Evolutionary conservation across 2,113 vertebrate species (phyloP), one percentile per base, ranked within the genome.

Genomic region (Cynopterus brachyotis): DNA sequence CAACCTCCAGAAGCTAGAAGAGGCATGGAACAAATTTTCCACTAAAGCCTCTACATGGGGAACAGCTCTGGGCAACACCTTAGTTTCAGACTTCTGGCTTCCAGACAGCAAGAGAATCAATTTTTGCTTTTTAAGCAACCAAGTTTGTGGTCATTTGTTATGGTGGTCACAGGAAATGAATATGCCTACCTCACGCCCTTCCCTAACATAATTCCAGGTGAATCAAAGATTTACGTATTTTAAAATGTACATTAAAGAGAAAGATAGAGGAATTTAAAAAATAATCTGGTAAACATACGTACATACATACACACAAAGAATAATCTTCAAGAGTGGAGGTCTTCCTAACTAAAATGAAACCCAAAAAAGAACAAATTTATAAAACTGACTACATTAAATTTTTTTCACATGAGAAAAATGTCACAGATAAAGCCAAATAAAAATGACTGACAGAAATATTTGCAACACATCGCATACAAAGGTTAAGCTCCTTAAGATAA

Each of bases 401-500:
- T 69, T 86, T 70, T 79, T 69, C 30, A 57, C 35, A 32, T 57
- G 35, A 19, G n/a, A 55, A 85, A 89, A 90, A 62, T 60, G 20
- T 10, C 22, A 90, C 35, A 45, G 32, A 73, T 55, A 84, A 79
- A 60, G 66, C 67, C 82, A 91, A 83, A 69, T 64, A 50, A 66
- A 94, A 96, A 73, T 32, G 26, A 87, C 32, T 64, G 35, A 40
- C 5, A 92, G 50, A 81, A 90, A 69, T 73, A 53, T 47, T 53
- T 91, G 24, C 22, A 81, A 82, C 45, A 45, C 1, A 50, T 91
- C 50, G 55, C 42, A 72, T 30, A 70, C 17, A 88, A 83, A 87
- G 40, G n/a, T 76, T 94, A 91, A 96, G 16, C 28, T 92, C 28
- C 55, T 89, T 93, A 50, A 40, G 79, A 84, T 40, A 78, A 75